A percentile compares a stretch with the other conserved stretches of the same genome.
Conservation (phyloP, 2,888 invertebrate genomes). For the Cybosia mesomella region DNA sequence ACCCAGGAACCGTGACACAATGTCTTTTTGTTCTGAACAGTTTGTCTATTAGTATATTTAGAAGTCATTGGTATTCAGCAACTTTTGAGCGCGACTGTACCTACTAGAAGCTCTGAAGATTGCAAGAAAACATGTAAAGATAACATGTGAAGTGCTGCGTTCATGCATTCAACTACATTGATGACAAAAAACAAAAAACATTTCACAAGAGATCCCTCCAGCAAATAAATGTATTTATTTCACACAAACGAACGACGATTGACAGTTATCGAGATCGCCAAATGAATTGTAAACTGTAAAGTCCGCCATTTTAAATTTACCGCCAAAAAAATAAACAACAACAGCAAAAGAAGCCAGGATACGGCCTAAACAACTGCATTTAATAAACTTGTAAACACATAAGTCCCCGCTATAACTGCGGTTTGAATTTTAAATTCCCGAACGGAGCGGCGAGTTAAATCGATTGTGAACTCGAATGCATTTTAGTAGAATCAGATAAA, state of each 20-base stretch:
- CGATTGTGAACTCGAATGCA: constrained; percentile 77
- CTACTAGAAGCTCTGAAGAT: background rate
- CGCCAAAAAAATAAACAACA: constrained; percentile 33
- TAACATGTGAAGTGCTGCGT: background rate
- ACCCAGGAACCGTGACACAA: no score
- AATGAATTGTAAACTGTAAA: constrained; percentile 71
- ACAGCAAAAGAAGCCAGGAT: constrained; percentile 27
- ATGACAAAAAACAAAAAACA: constrained; percentile 59
- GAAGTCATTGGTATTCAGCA: no score
- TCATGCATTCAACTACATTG: constrained; percentile 58
- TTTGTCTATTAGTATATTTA: no score
- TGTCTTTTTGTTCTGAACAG: no score
- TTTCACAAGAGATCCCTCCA: constrained; percentile 67
- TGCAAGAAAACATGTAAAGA: constrained; percentile 3
- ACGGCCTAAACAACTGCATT: constrained; percentile 36
- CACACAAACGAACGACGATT: constrained; percentile 70
- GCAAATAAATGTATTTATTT: constrained; percentile 78
- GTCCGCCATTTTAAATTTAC: constrained; percentile 45
- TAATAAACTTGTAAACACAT: constrained; percentile 65
- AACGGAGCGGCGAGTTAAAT: constrained; percentile 81
- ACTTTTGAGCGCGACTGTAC: background rate
- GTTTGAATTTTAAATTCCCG: constrained; percentile 76
- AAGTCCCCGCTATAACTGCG: constrained; percentile 75
- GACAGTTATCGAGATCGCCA: constrained; percentile 78
- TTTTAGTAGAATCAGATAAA: constrained; percentile 74